Percentiles rank a stretch among this genome's conserved stretches.
phyloP scores from a whole-genome alignment of 2,797 vertebrate species.

The Hafferia zeledoni region DNA sequence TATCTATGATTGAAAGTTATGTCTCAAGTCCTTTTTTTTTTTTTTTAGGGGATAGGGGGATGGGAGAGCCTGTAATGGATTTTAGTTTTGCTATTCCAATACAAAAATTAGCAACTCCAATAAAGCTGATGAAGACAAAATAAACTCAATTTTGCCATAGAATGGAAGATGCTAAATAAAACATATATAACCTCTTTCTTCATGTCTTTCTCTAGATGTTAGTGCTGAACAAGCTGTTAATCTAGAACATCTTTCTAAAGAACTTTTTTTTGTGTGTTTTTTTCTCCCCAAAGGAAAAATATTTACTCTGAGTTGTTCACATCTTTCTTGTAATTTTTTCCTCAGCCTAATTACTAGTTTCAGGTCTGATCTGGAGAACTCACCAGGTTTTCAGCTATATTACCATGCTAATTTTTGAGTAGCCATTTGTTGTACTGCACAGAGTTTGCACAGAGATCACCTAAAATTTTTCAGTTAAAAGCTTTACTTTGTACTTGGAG shows the following conservation, averaged over 20 bases:
- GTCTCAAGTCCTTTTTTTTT: background rate
- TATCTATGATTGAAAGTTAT: background rate
- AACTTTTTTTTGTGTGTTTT: background rate
- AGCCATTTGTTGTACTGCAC: background rate
- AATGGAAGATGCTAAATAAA: background rate
- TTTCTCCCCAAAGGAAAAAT: background rate
- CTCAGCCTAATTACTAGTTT: background rate
- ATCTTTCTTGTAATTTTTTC: background rate
- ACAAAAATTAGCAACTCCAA: background rate
- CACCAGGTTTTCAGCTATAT: background rate
- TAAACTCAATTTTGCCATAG: background rate
- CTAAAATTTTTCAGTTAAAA: background rate
- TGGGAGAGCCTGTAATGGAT: background rate
- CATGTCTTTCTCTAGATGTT: background rate
- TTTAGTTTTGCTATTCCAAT: background rate
- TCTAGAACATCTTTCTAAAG: background rate
- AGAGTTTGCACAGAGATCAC: background rate
- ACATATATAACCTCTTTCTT: background rate
- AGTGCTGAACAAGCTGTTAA: background rate
- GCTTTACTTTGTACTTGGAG: conserved; percentile 20
- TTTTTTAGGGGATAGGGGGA: background rate
- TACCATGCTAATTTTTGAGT: background rate
- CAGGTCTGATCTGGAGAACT: background rate
- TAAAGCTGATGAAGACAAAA: background rate
- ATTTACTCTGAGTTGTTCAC: background rate